Conservation (phyloP, 2,113 vertebrate species). For the Hystrix brachyura region DNA sequence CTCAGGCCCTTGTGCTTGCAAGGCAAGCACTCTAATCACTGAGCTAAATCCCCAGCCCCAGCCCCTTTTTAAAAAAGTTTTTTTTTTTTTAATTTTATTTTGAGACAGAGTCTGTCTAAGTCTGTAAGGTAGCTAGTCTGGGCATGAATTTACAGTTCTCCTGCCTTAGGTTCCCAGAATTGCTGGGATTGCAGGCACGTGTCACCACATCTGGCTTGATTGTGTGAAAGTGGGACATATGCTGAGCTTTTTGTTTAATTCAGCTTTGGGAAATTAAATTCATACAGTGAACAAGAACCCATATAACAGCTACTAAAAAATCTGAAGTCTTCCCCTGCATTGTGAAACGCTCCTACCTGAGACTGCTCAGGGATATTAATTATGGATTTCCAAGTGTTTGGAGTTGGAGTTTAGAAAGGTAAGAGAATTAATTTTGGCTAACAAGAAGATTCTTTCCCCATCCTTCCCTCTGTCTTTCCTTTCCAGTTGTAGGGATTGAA, state of each 20-base stretch:
- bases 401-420: not conserved
- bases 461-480: not conserved
- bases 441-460: not conserved
- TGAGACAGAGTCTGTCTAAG: not conserved
- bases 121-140: not conserved
- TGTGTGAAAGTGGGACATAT: not conserved
- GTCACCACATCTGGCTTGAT: not conserved
- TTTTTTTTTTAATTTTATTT: no score
- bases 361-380: not conserved
- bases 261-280: conserved; percentile 5
- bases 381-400: conserved; percentile 26
- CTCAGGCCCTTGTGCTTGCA: no score
- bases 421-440: not conserved
- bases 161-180: not conserved
- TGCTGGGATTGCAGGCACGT: not conserved
- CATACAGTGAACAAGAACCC: not conserved
- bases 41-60: not conserved
- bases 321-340: not conserved
- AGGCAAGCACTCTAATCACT: no score
- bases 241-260: not conserved
- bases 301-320: not conserved
- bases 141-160: not conserved
- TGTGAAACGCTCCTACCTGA: not conserved
- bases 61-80: not conserved
- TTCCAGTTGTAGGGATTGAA: not conserved